These are phyloP conservation scores for Luscinia megarhynchos DNA, from an alignment of 2,797 vertebrate species.

Conservation along the genomic window DNA sequence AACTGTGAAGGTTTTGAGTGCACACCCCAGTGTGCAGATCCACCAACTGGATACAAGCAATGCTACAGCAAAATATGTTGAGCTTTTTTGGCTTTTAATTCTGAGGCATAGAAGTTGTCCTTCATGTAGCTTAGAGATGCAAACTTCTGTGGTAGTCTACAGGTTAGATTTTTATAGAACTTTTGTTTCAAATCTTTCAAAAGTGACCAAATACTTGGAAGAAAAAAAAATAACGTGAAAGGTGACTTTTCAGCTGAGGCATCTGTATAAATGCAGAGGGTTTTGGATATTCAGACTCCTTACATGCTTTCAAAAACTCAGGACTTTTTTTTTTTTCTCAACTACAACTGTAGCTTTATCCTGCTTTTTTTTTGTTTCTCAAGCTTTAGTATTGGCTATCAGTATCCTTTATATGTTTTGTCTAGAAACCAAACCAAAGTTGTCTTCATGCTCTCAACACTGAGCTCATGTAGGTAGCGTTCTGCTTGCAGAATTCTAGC, in stretches of 20 bases:
- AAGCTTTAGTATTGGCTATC: background rate
- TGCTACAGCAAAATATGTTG: background rate
- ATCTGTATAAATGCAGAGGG: background rate
- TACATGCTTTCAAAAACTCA: constrained; percentile 8
- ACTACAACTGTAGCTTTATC: constrained; percentile 34
- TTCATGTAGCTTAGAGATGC: background rate
- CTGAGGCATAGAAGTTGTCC: background rate
- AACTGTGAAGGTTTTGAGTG: background rate
- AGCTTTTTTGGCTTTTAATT: background rate
- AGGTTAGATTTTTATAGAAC: background rate
- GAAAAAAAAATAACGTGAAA: background rate
- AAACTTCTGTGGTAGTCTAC: background rate
- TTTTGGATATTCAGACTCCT: background rate
- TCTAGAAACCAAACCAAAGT: constrained; percentile 58
- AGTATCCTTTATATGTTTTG: background rate
- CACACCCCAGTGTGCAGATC: background rate
- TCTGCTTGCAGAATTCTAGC: background rate
- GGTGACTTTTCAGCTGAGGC: background rate
- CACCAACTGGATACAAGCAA: background rate
- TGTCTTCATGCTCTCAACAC: background rate
- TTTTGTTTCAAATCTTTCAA: background rate
- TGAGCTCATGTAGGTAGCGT: background rate
- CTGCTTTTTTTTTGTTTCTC: background rate
- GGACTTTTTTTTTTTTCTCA: background rate
- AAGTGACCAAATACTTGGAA: constrained; percentile 31